These are phyloP conservation scores for Montipora sp. DNA, from an alignment of 64 coral and sea anemone species.

Conservation along the genomic window DNA sequence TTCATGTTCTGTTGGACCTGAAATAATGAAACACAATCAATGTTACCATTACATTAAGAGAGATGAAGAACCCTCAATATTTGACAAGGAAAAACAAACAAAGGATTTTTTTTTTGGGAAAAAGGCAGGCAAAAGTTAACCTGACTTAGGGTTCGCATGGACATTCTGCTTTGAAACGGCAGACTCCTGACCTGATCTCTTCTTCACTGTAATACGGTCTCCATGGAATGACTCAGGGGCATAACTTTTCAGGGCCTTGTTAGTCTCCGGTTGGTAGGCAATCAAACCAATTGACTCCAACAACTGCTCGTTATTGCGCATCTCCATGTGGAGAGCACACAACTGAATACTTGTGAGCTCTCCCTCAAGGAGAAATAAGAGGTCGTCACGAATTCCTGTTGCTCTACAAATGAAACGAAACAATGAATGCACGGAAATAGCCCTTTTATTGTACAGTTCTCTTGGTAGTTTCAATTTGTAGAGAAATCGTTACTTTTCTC, in stretches of 20 bases:
- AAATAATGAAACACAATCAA: not conserved
- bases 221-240: constrained; percentile 35
- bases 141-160: constrained; percentile 24
- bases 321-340: not conserved
- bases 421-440: too few relatives aligned
- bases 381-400: constrained; percentile 66
- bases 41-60: not conserved
- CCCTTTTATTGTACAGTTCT: too few relatives aligned
- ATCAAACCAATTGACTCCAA: constrained; percentile 43
- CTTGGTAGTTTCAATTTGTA: too few relatives aligned
- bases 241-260: constrained; percentile 12
- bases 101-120: too few relatives aligned
- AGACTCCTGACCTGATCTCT: constrained; percentile 33
- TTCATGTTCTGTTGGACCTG: constrained; percentile 23
- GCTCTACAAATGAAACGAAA: constrained; percentile 2
- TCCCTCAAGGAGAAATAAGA: constrained; percentile 73
- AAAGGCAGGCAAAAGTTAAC: not conserved
- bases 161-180: constrained; percentile 20
- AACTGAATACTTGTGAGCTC: constrained; percentile 53
- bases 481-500: too few relatives aligned
- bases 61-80: too few relatives aligned
- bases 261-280: constrained; percentile 14
- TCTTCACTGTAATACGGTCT: constrained; percentile 20
- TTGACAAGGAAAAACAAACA: too few relatives aligned
- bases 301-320: constrained; percentile 63